Percentiles rank a stretch among this genome's conserved stretches.
phyloP scores from a whole-genome alignment of 2,797 vertebrate genomes.

The Ctenosaura bakeri region DNA sequence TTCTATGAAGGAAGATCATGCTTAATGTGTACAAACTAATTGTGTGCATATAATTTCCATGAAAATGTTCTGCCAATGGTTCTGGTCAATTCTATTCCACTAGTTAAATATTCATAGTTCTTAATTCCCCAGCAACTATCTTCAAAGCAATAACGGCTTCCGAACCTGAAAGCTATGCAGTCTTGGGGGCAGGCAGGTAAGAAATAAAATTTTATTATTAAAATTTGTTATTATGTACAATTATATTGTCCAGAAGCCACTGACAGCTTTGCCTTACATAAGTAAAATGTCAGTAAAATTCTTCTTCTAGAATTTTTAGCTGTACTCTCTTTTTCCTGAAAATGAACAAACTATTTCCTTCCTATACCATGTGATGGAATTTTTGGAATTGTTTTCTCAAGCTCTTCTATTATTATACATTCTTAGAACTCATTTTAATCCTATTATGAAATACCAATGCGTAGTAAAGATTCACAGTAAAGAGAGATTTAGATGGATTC shows the following conservation, averaged over 20 bases:
- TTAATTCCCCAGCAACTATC: neutral
- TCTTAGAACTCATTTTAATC: conserved; percentile 59
- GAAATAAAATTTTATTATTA: too few relatives aligned
- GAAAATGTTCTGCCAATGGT: neutral
- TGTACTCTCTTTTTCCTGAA: neutral
- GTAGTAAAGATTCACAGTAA: conserved; percentile 60
- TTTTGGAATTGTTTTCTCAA: conserved; percentile 32
- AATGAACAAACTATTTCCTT: conserved; percentile 19
- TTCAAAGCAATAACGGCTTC: neutral
- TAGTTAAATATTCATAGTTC: too few relatives aligned
- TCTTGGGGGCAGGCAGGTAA: too few relatives aligned
- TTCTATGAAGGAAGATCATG: neutral
- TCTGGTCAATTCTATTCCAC: neutral
- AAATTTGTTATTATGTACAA: neutral
- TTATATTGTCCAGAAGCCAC: too few relatives aligned
- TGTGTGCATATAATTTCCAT: neutral
- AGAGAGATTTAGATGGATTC: conserved; percentile 55
- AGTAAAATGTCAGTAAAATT: neutral
- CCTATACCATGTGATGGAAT: neutral
- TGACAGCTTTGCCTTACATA: neutral
- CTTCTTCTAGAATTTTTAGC: neutral
- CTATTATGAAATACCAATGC: conserved; percentile 61
- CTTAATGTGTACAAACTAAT: neutral
- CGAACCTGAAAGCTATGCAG: neutral
- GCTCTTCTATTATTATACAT: conserved; percentile 35